These are phyloP conservation scores for Uria lomvia DNA, from an alignment of 2,113 vertebrate species.

Conservation along the genomic window DNA sequence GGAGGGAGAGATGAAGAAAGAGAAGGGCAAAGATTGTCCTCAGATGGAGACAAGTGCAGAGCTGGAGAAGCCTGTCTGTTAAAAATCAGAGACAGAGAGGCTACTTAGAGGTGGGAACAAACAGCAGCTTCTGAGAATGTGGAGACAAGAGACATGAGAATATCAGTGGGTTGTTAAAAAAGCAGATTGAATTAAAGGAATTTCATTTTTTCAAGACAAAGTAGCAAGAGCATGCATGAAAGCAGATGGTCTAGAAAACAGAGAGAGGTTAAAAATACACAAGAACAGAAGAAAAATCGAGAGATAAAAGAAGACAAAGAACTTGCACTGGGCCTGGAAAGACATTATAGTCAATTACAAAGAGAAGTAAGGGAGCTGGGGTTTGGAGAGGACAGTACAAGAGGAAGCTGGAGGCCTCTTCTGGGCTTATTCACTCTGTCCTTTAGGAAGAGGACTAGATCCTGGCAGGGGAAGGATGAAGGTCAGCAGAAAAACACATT, in stretches of 20 bases:
- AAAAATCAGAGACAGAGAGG: not conserved
- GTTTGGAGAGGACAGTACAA: not conserved
- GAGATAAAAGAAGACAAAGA: not conserved
- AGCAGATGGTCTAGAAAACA: not conserved
- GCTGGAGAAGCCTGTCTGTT: not conserved
- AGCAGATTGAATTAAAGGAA: not conserved
- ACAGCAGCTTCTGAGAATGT: not conserved
- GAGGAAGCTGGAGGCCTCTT: not conserved
- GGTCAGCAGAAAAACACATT: not conserved
- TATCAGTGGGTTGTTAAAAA: not conserved
- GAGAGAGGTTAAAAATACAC: not conserved
- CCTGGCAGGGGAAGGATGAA: not conserved
- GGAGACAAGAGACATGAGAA: not conserved
- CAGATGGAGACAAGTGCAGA: not conserved
- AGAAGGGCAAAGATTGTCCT: not conserved
- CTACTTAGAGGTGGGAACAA: not conserved
- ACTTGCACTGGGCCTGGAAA: not conserved
- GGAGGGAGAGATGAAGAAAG: not conserved
- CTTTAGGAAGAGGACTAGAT: not conserved
- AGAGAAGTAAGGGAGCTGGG: not conserved
- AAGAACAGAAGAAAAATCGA: not conserved
- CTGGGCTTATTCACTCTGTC: not conserved
- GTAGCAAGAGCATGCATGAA: not conserved
- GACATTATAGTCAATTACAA: not conserved
- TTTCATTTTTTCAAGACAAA: not conserved